Evolutionary conservation across 2,888 invertebrate species (phyloP).

Genomic region (Onthophagus sagittarius): DNA sequence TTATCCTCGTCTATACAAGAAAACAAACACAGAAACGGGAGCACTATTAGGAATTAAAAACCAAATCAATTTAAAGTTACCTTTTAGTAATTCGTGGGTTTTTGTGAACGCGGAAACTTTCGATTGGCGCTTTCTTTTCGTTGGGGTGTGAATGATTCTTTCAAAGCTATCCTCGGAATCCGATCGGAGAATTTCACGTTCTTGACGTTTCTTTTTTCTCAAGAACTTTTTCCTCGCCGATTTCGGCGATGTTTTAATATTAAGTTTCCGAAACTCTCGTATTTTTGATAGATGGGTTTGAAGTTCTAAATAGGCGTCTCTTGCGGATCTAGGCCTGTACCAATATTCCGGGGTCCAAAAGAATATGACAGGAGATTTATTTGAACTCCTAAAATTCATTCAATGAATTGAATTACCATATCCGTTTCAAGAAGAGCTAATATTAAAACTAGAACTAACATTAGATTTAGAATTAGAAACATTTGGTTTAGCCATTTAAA

Average conservation of each 20-base stretch:
- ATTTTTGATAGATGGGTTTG: conserved; percentile 44
- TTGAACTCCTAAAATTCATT: conserved; percentile 30
- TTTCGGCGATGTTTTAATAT: conserved; percentile 24
- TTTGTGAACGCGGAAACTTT: conserved; percentile 9
- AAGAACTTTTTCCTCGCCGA: conserved; percentile 16
- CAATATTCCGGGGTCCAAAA: conserved; percentile 58
- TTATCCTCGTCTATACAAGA: conserved; percentile 21
- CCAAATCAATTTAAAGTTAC: conserved; percentile 7
- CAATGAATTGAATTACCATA: too few species aligned
- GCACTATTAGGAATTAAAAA: conserved; percentile 25
- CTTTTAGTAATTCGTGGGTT: conserved; percentile 20
- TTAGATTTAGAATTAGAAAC: too few species aligned
- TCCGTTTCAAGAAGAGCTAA: too few species aligned
- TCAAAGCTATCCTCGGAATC: conserved; percentile 27
- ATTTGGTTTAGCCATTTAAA: too few species aligned
- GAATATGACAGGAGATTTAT: conserved; percentile 45
- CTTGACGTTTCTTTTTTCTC: conserved; percentile 20
- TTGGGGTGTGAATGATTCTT: conserved; percentile 15
- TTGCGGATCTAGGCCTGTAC: conserved; percentile 52
- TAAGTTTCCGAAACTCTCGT: conserved; percentile 30
- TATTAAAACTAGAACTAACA: too few species aligned
- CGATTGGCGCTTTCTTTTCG: conserved; percentile 18
- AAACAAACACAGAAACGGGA: conserved; percentile 21
- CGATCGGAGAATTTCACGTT: conserved; percentile 25
- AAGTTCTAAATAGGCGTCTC: conserved; percentile 47